phyloP scores from a whole-genome alignment of 2,888 invertebrate genomes.

The Phania funesta region DNA sequence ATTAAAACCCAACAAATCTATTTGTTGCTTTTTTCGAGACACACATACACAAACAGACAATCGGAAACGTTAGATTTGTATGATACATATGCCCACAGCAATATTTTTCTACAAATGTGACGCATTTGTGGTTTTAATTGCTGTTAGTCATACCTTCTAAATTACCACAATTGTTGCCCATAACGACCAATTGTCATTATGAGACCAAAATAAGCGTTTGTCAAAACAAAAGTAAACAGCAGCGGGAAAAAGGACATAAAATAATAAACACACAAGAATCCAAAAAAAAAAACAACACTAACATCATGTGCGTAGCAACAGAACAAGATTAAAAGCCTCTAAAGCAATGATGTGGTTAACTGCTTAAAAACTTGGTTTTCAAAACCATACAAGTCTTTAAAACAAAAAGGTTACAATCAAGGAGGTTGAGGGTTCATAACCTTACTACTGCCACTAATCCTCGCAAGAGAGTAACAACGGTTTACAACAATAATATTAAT shows the following conservation, averaged over 20 bases:
- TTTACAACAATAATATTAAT: slow-evolving; percentile 27
- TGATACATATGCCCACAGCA: neutral
- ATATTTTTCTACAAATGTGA: slow-evolving; percentile 6
- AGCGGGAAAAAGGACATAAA: neutral
- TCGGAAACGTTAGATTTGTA: neutral
- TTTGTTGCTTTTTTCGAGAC: slow-evolving; percentile 25
- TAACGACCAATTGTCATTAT: slow-evolving; percentile 57
- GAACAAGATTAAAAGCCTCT: slow-evolving; percentile 47
- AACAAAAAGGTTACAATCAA: neutral
- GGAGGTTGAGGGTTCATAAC: neutral
- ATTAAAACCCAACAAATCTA: slow-evolving; percentile 15
- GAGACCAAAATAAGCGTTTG: slow-evolving; percentile 36
- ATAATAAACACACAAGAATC: neutral
- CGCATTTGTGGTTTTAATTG: slow-evolving; percentile 50
- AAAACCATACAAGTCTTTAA: neutral
- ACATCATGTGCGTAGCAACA: slow-evolving; percentile 35
- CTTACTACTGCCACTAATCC: neutral
- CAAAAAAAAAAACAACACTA: slow-evolving; percentile 17
- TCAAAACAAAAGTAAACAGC: slow-evolving; percentile 32
- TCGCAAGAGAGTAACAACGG: neutral
- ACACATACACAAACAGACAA: neutral
- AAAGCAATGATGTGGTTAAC: slow-evolving; percentile 53
- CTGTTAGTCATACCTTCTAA: slow-evolving; percentile 25
- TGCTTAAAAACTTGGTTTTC: slow-evolving; percentile 42
- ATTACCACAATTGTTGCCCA: slow-evolving; percentile 54